Percentiles rank a stretch among this genome's conserved stretches.
Evolutionary conservation across 2,888 invertebrate genomes (phyloP).

Genomic region (Ramazzottius varieornatus): DNA sequence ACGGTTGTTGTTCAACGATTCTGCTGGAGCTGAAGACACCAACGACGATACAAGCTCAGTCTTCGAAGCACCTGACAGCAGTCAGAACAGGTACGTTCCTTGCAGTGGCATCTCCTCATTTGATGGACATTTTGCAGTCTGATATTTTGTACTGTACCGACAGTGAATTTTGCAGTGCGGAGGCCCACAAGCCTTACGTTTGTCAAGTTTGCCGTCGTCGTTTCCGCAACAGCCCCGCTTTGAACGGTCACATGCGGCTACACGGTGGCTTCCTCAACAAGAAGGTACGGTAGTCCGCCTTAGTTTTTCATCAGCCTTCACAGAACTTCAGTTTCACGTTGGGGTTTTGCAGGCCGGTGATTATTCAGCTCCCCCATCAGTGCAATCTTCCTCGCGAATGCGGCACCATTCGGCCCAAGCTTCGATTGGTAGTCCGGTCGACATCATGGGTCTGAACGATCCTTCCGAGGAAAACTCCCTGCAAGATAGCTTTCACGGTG

Average conservation of each 20-base stretch:
- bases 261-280: slow-evolving; percentile 92
- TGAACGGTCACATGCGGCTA: slow-evolving; percentile 89
- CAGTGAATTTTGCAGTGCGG: slow-evolving; percentile 7
- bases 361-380: not conserved
- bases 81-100: too few relatives aligned
- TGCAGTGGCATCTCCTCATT: too few relatives aligned
- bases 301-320: not conserved
- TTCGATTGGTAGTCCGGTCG: not conserved
- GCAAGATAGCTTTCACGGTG: too few relatives aligned
- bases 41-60: not conserved
- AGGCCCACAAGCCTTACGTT: slow-evolving; percentile 41
- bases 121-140: too few relatives aligned
- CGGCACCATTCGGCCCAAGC: too few relatives aligned
- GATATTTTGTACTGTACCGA: too few relatives aligned
- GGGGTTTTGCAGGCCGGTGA: not conserved
- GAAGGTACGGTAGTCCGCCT: slow-evolving; percentile 13
- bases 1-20: not conserved
- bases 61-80: too few relatives aligned
- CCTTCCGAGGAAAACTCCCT: too few relatives aligned
- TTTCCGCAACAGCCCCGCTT: slow-evolving; percentile 87
- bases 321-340: too few relatives aligned
- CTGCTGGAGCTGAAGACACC: not conserved
- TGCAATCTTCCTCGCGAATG: too few relatives aligned
- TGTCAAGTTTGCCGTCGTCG: slow-evolving; percentile 80
- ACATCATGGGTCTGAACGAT: not conserved